Evolutionary conservation across 2,888 invertebrate genomes (phyloP), one percentile per base, ranked within the genome.

Genomic region (Athalia rosae): DNA sequence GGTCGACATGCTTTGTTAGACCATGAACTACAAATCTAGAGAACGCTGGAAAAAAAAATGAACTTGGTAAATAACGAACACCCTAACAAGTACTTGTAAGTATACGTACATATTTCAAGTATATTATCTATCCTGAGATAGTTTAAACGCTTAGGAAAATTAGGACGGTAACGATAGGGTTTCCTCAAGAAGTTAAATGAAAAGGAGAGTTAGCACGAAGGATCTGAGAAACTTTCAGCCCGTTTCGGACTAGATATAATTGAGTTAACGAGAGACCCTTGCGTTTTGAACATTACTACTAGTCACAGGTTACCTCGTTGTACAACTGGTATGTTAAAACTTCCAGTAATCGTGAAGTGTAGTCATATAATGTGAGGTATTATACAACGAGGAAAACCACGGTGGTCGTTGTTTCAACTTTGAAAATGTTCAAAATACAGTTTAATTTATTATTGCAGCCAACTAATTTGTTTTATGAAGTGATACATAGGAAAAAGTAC

Each of bases 391-490:
- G 28, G 28, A 28, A 28, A 64, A 43, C 43, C 56, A 13, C 71
- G 45, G 13, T 58, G 71, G 71, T 45, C 50, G 74, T 61, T 74
- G 61, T 74, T 50, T 11, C n/a, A 48, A 15, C n/a, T 48, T 4
- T 28, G 28, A 28, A 61, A 50, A 62, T 74, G 58, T 47, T 50
- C 50, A 41, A 62, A 74, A 9, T 74, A 61, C 61, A 74, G 48
- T 59, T 74, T 74, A 62, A 74, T 74, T 74, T 61, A 61, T 74
- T 50, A 74, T 62, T 48, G 3, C 11, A 61, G 8, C 61, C 74
- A 74, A 74, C 74, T 74, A 74, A 74, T 74, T 62, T 48, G 50
- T 62, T 15, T 11, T 4, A 53, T n/a, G 74, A 74, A 74, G 61
- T 74, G 74, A 4, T 15, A 4, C 7, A 15, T 43, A 45, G n/a